Evolutionary conservation across 1,140 invertebrate species (phyloP), one percentile per base, ranked within the genome.

Genomic region (Magallana angulata): DNA sequence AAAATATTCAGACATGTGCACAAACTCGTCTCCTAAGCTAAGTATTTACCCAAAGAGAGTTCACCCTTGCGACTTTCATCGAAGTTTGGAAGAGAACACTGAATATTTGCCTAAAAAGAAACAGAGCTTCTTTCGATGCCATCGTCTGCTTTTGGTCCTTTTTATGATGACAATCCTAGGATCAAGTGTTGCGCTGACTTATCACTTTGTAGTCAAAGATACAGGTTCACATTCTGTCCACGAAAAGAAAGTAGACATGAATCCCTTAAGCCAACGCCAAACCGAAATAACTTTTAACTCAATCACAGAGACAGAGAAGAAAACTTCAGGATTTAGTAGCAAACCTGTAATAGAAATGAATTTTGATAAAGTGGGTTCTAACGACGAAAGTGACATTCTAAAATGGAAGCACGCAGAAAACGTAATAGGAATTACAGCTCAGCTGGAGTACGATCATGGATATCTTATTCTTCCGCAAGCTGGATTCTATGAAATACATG

Each of bases 301-400:
- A 2, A 48, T 48, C 36, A 48, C 36, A 48, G 36, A 48, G 36
- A 48, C 36, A 48, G 36, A 5, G 36, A 48, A 48, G 36, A 5
- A 48, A 48, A 48, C 36, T 48, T 48, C 36, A 5, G 36, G 36
- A 48, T 4, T 48, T 4, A 48, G 36, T 48, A 48, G 2, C 24
- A 9, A 30, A 12, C 68, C 24, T 36, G 24, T 9, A 30, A 48
- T 76, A 36, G 18, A 24, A 3, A 76, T 76, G 68, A 12, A 1
- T 76, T 76, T 76, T 30, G 68, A 76, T 36, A 3, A 24, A 48
- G 36, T 14, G 9, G 8, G 68, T 36, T 76, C 68, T 9, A 12
- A 76, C 24, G 68, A 76, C 24, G 68, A 76, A 30, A 76, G 24
- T 76, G 68, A 76, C 24, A 76, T 76, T 76, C 36, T 76, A 11